These are phyloP conservation scores for Apodemus agrarius DNA, from an alignment of 2,797 vertebrate genomes.

Conservation along the genomic window DNA sequence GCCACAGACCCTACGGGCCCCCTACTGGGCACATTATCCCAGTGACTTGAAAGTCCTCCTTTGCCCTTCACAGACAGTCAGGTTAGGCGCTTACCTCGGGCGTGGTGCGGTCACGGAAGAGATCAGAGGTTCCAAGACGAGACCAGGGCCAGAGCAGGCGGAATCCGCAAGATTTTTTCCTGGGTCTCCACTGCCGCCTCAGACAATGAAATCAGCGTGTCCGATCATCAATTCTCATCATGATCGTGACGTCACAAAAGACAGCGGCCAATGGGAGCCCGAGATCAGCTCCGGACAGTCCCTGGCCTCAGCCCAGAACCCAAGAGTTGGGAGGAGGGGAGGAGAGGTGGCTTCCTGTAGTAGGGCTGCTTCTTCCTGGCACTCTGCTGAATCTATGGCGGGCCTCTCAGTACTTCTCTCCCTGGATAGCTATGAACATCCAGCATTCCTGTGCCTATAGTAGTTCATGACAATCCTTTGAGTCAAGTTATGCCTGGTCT, in stretches of 20 bases:
- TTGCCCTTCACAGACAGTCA: slow-evolving; percentile 58
- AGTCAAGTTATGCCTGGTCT: slow-evolving; percentile 60
- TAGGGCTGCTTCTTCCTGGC: slow-evolving; percentile 28
- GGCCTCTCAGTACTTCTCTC: slow-evolving; percentile 6
- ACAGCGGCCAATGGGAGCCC: slow-evolving; percentile 94
- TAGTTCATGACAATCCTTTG: slow-evolving; percentile 57
- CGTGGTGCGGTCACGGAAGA: slow-evolving; percentile 59
- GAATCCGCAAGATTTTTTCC: slow-evolving; percentile 95
- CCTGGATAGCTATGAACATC: slow-evolving; percentile 25
- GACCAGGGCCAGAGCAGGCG: slow-evolving; percentile 65
- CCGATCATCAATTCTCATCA: slow-evolving; percentile 99
- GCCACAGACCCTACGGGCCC: slow-evolving; percentile 39
- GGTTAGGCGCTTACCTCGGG: slow-evolving; percentile 70
- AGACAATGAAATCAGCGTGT: slow-evolving; percentile 99
- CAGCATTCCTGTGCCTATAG: slow-evolving; percentile 32
- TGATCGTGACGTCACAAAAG: slow-evolving; percentile 97
- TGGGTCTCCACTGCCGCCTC: slow-evolving; percentile 91
- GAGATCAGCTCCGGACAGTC: slow-evolving; percentile 92
- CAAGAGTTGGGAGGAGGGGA: slow-evolving; percentile 63
- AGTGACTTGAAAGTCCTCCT: slow-evolving; percentile 38
- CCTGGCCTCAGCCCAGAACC: slow-evolving; percentile 85
- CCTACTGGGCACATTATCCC: slow-evolving; percentile 59
- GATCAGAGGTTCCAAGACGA: slow-evolving; percentile 61
- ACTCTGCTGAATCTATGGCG: neutral
- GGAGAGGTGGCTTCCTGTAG: slow-evolving; percentile 62